Base-by-base conservation (phyloP, 2,797 vertebrate genomes). In the Thamnophis elegans region DNA sequence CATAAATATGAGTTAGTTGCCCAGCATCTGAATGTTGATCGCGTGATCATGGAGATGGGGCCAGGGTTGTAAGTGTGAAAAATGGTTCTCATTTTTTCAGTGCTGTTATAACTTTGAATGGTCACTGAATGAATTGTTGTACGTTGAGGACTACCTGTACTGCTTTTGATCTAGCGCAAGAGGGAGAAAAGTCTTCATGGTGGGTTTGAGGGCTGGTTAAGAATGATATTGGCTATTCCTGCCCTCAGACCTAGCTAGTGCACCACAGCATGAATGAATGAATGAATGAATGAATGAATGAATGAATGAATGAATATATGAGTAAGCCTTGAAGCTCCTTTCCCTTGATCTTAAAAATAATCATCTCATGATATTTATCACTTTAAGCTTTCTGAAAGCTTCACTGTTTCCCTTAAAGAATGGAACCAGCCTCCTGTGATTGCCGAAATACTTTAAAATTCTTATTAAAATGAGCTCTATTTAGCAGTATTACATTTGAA, bases 371-470 rank as follows among this genome's bases (percentile, higher is more conserved):
- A 82, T 85, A 47, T 55, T 88, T 42, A 91, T 53, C 12, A 59
- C 65, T 87, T 82, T 93, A 78, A 78, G n/a, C 42, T 56, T 87
- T n/a, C 20, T 36, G 1, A 73, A 90, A 18, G 56, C n/a, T 60
- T 91, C 62, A 53, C 60, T 90, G 53, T 65, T 58, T 89, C 59
- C 51, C 22, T 90, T 92, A 54, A 90, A 56, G 22, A 65, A 89
- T 86, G 59, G 18, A 68, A 65, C 11, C n/a, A 18, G 13, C 4
- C 8, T 85, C 25, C 87, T 32, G 16, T 51, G 55, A 28, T 59
- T 36, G 32, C 20, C 89, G 25, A 86, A 54, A 53, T 54, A 13
- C 22, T 90, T 59, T 58, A 73, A 51, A 87, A 32, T 10, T 4
- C 26, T 55, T 56, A 5, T 7, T 86, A 3, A 12, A 55, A 56